These are phyloP conservation scores for Rhinoderma darwinii DNA, from an alignment of 2,113 vertebrate genomes.

Conservation along the genomic window DNA sequence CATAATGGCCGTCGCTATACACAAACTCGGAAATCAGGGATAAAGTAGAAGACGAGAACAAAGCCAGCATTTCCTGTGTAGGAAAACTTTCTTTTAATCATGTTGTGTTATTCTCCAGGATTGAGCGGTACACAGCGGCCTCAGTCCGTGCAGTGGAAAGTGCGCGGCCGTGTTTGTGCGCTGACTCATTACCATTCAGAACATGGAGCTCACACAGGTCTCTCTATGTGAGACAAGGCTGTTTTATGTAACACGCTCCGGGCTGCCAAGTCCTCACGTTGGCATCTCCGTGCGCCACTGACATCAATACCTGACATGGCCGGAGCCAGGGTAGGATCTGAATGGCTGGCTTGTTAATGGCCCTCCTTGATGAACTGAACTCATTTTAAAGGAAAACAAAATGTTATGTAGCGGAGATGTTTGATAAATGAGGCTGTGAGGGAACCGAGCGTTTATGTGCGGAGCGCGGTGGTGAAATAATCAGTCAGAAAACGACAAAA, in stretches of 20 bases:
- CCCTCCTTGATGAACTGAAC: conserved; percentile 52
- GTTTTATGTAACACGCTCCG: conserved; percentile 21
- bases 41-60: conserved; percentile 29
- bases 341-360: conserved; percentile 39
- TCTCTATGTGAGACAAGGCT: conserved; percentile 56
- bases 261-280: conserved; percentile 53
- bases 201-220: conserved; percentile 46
- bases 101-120: conserved; percentile 45
- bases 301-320: conserved; percentile 56
- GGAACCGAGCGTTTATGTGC: not conserved
- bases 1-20: not conserved
- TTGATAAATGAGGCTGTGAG: conserved; percentile 40
- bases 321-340: conserved; percentile 41
- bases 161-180: conserved; percentile 27
- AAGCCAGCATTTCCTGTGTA: conserved; percentile 39
- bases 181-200: conserved; percentile 38
- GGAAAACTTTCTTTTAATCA: conserved; percentile 14
- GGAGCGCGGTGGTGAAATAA: no score
- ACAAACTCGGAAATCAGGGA: conserved; percentile 32
- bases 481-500: not conserved
- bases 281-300: conserved; percentile 45
- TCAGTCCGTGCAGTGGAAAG: conserved; percentile 43
- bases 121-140: not conserved
- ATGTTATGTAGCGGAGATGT: conserved; percentile 42
- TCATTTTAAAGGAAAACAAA: conserved; percentile 54